Evolutionary conservation across 2,113 vertebrate species (phyloP), one percentile per base, ranked within the genome.

Genomic region (Eira barbara): DNA sequence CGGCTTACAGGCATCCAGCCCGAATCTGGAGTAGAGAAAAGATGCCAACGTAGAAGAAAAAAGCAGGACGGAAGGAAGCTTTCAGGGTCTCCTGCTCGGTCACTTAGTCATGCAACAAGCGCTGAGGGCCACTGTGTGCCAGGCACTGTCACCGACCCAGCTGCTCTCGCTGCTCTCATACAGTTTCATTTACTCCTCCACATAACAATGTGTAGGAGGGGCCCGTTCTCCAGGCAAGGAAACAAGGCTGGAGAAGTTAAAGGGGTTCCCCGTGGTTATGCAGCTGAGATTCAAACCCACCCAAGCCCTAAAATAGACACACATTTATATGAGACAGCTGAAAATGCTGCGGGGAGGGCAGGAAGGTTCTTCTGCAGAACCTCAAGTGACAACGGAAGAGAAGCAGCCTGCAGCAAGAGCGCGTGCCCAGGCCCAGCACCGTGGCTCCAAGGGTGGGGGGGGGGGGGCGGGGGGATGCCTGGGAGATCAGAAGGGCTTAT

Each of bases 391-490:
- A 47, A 73, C 27, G 18, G 61, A 52, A 2, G 27, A 39, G 61
- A 27, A 42, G 52, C n/a, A 73, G 23, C 61, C 39, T 17, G 20
- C 11, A 23, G 59, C 11, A 25, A 1, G 59, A 21, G 7, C 6
- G 7, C 5, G 20, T 39, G 88, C 87, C 65, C 7, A 4, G 63
- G 20, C 31, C 73, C 27, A 63, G 52, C n/a, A 18, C 52, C n/a
- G 20, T 7, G 14, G 86, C 39, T 79, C 49, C 25, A 0, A 57
- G 34, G n/a, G 42, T 25, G 3, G 31, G 42, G 6, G 29, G 29
- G 63, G 25, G 0, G 59, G 17, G 17, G 52, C 15, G 0, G 52
- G 52, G 5, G 59, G 23, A 31, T 0, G 0, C 73, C n/a, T 67
- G 47, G 42, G 49, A 42, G 36, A 15, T 20, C 92, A 59, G 52